Conservation (phyloP, 2,888 invertebrate species). For the Thecocarcelia acutangulata region DNA sequence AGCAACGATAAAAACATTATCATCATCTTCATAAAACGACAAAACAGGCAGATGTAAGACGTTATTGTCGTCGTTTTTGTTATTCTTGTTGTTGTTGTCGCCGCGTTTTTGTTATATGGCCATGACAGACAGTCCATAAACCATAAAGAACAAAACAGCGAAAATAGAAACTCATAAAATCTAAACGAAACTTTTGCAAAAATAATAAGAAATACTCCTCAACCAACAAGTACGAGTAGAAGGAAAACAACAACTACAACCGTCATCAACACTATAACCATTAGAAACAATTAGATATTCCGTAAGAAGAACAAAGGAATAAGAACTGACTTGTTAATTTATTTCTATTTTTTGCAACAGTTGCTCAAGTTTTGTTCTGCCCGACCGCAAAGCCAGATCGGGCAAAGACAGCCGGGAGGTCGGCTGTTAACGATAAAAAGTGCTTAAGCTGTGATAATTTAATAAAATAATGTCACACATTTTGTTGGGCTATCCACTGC, state of each 20-base stretch:
- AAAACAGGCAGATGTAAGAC: conserved; percentile 36
- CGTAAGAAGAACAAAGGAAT: conserved; percentile 26
- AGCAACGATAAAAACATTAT: conserved; percentile 16
- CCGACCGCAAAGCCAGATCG: not conserved
- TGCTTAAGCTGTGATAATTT: conserved; percentile 31
- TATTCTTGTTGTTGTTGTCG: conserved; percentile 3
- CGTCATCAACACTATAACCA: conserved; percentile 35
- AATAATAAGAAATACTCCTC: not conserved
- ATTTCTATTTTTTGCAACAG: not conserved
- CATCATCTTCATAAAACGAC: conserved; percentile 40
- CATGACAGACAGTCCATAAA: conserved; percentile 40
- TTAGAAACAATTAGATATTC: conserved; percentile 64
- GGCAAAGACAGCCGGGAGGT: not conserved
- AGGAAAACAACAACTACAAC: conserved; percentile 25
- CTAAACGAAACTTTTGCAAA: conserved; percentile 42
- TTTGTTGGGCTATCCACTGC: too few relatives aligned
- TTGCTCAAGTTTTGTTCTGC: conserved; percentile 40
- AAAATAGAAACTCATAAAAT: conserved; percentile 48
- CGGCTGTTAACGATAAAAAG: conserved; percentile 3
- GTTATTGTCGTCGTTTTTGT: not conserved
- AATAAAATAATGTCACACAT: not conserved
- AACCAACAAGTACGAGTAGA: conserved; percentile 22
- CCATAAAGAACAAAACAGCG: conserved; percentile 43
- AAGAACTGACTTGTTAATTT: conserved; percentile 38
- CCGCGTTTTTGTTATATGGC: conserved; percentile 40